phyloP scores from a whole-genome alignment of 1,140 invertebrate species.

The Bombus balteatus region DNA sequence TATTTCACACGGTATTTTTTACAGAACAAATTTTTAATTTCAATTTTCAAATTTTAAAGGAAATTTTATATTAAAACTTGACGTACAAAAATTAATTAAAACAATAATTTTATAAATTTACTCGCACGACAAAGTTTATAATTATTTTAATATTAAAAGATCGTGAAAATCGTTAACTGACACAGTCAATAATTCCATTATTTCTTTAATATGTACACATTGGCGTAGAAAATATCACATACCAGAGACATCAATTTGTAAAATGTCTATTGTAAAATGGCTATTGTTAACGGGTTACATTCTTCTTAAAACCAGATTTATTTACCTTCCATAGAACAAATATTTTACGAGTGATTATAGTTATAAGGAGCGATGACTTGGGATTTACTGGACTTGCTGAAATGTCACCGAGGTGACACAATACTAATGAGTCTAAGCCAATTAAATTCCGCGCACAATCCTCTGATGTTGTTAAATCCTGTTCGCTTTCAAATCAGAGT shows the following conservation, averaged over 20 bases:
- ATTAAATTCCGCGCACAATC: constrained; percentile 69
- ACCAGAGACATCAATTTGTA: not conserved
- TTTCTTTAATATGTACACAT: not conserved
- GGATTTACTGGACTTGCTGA: not conserved
- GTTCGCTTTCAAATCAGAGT: constrained; percentile 58
- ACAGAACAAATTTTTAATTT: not conserved
- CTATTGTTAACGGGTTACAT: not conserved
- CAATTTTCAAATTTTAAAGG: not conserved
- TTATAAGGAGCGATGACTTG: not conserved
- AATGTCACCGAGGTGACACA: constrained; percentile 25
- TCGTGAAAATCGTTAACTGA: not conserved
- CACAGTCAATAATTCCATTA: not conserved
- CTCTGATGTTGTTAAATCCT: constrained; percentile 59
- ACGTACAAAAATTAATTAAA: not conserved
- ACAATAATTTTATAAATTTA: not conserved
- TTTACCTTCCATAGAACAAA: not conserved
- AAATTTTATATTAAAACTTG: too few relatives aligned
- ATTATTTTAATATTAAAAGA: not conserved
- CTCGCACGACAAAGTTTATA: not conserved
- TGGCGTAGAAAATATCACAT: too few relatives aligned
- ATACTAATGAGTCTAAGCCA: constrained; percentile 69
- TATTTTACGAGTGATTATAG: not conserved
- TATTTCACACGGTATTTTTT: too few relatives aligned
- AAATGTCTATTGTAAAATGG: not conserved
- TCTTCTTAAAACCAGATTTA: not conserved